Conservation (phyloP, 2,888 invertebrate species). For the Eilema griseolum region DNA sequence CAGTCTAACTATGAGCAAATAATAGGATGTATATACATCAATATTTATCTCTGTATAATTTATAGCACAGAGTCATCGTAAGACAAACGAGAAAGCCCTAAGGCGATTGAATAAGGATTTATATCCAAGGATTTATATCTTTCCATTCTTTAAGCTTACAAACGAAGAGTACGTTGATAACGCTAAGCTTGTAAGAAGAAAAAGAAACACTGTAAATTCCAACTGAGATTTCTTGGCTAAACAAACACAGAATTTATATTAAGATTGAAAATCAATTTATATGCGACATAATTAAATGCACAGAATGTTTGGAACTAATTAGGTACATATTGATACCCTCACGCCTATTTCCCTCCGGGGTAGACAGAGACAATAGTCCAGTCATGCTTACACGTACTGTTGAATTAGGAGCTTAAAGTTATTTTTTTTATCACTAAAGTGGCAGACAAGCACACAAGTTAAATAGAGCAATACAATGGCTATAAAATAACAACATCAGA, state of each 20-base stretch:
- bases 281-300: not conserved
- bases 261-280: conserved; percentile 1
- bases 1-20: too few relatives aligned
- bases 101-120: conserved; percentile 16
- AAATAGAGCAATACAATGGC: too few relatives aligned
- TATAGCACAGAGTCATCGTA: conserved; percentile 9
- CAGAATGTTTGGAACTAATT: too few relatives aligned
- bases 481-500: too few relatives aligned
- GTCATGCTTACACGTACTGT: too few relatives aligned
- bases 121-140: conserved; percentile 9
- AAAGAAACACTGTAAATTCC: not conserved
- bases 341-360: too few relatives aligned
- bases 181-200: conserved; percentile 4
- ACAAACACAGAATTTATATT: not conserved
- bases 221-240: not conserved
- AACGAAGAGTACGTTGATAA: conserved; percentile 5
- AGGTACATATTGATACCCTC: too few relatives aligned
- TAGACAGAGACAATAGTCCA: too few relatives aligned
- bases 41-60: not conserved
- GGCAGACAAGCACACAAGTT: too few relatives aligned
- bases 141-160: conserved; percentile 14
- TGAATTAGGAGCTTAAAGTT: too few relatives aligned
- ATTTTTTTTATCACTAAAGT: too few relatives aligned
- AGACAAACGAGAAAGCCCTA: conserved; percentile 17
- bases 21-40: not conserved